Evolutionary conservation across 2,797 vertebrate species (phyloP), one percentile per base, ranked within the genome.

Genomic region (Pipistrellus nathusii): DNA sequence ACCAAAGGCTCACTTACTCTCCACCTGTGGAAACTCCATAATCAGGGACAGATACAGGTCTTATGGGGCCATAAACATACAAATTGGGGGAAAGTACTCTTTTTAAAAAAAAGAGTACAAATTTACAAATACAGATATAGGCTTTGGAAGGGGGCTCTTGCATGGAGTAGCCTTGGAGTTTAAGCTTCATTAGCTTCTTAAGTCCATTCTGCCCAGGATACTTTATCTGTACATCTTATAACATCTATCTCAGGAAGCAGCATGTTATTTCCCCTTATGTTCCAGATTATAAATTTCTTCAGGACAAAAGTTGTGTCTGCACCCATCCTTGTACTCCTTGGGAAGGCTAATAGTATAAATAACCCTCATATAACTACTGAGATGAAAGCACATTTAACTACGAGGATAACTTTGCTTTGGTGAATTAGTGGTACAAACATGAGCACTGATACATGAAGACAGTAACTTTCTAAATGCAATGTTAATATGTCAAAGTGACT

Each of bases 361-460:
- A 8, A 88, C 44, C 17, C 12, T 66, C 41, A 2, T 5, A 10
- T 59, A 75, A 90, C 14, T 91, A 85, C 0, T 55, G 46, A 92
- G 25, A 51, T 18, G 30, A 83, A 94, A 77, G 69, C n/a, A 76
- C 9, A 25, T 78, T 78, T 76, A 86, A 90, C 27, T 6, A 73
- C 59, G n/a, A 55, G 17, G 23, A 66, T 41, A 89, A 72, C 35
- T 51, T 57, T 38, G 53, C 64, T 80, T 85, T 51, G 17, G 23
- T 81, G 66, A 83, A 15, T 83, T 83, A 27, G n/a, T 64, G 27
- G 57, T 44, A 77, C 7, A 57, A 59, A 73, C 14, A 17, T 2
- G 9, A 21, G 10, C 25, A 53, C 44, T 48, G 41, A 81, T 53
- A 53, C 77, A n/a, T 6, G 18, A 1, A 89, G 80, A 82, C 3